These are phyloP conservation scores for Mus caroli DNA, from an alignment of 2,797 vertebrate genomes.

Conservation along the genomic window DNA sequence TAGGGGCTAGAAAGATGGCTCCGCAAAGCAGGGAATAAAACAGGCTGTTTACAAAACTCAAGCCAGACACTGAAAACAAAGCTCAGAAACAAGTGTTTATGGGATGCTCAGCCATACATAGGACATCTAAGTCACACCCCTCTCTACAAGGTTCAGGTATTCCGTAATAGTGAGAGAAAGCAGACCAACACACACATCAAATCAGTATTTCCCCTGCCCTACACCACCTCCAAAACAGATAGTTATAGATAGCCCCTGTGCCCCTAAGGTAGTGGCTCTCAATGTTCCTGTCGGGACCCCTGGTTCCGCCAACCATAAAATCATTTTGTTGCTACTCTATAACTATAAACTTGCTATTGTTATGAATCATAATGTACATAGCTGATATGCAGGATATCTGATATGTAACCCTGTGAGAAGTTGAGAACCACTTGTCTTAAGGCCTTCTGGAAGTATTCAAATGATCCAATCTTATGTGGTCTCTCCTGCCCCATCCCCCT, in stretches of 20 bases:
- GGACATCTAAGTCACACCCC: neutral
- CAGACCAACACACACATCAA: neutral
- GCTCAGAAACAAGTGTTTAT: neutral
- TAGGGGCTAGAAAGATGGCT: neutral
- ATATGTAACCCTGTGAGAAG: too few relatives aligned
- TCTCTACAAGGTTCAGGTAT: neutral
- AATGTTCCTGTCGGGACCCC: neutral
- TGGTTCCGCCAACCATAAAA: neutral
- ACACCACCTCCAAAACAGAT: neutral
- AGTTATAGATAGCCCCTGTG: neutral
- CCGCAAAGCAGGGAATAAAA: neutral
- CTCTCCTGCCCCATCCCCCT: neutral
- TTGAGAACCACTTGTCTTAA: neutral
- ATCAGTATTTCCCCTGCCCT: neutral
- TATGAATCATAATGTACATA: neutral
- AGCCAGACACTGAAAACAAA: neutral
- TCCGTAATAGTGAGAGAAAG: neutral
- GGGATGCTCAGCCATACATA: neutral
- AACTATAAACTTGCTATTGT: neutral
- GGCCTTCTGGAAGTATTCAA: neutral
- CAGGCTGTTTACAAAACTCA: neutral
- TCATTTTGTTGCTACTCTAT: neutral
- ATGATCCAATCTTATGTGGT: neutral
- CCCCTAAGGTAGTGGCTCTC: neutral
- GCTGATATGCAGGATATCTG: neutral